Conservation (phyloP, 2,888 invertebrate species). For the Melinaea marsaeus region DNA sequence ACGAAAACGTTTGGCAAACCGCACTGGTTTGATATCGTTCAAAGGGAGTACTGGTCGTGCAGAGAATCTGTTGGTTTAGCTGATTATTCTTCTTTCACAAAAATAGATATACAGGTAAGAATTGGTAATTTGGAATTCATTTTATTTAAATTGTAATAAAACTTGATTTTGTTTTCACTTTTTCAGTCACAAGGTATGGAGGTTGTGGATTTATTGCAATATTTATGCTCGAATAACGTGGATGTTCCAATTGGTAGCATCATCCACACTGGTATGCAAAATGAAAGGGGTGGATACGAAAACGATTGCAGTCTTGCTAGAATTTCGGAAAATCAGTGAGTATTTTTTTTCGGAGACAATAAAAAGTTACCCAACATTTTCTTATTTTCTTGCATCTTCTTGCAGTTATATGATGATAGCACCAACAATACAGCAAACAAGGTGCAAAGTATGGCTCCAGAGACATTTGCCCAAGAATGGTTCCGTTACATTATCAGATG, state of each 20-base stretch:
- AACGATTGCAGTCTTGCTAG: slow-evolving; percentile 97
- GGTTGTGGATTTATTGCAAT: slow-evolving; percentile 93
- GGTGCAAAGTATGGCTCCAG: slow-evolving; percentile 93
- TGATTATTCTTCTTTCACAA: slow-evolving; percentile 98
- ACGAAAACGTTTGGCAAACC: slow-evolving; percentile 95
- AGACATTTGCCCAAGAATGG: slow-evolving; percentile 87
- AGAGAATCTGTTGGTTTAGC: slow-evolving; percentile 94
- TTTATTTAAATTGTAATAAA: background rate
- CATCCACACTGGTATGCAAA: slow-evolving; percentile 99
- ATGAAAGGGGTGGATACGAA: slow-evolving; percentile 95
- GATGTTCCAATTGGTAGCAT: slow-evolving; percentile 95
- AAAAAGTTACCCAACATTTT: background rate
- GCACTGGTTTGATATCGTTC: slow-evolving; percentile 93
- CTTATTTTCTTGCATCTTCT: slow-evolving; percentile 19
- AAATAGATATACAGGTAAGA: slow-evolving; percentile 93
- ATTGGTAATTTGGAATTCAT: background rate
- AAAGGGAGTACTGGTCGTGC: slow-evolving; percentile 94
- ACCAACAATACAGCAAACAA: slow-evolving; percentile 97
- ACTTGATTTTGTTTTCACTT: slow-evolving; percentile 11
- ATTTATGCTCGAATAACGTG: slow-evolving; percentile 96
- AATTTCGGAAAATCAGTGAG: slow-evolving; percentile 91
- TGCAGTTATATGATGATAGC: slow-evolving; percentile 98
- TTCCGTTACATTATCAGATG: slow-evolving; percentile 90
- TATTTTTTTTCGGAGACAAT: slow-evolving; percentile 22
- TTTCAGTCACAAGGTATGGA: slow-evolving; percentile 89